Evolutionary conservation across 1,140 invertebrate genomes (phyloP).

Genomic region (Lordiphosa mommai): DNA sequence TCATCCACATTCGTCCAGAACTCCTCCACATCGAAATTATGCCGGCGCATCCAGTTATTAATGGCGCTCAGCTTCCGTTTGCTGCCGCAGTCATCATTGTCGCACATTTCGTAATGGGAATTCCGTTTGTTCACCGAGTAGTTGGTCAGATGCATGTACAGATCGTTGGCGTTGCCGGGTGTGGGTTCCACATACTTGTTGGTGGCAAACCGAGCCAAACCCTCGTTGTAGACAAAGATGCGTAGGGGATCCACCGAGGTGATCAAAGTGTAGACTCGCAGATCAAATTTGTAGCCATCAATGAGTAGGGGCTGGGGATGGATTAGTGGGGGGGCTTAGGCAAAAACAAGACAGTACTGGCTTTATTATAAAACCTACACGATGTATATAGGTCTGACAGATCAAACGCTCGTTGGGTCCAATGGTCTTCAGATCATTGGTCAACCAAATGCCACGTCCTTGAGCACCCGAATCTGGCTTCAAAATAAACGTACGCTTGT

Average conservation of each 20-base stretch:
- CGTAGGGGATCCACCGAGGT: slow-evolving; percentile 96
- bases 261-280: slow-evolving; percentile 95
- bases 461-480: slow-evolving; percentile 94
- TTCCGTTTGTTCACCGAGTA: slow-evolving; percentile 97
- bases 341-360: background rate
- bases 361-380: slow-evolving; percentile 37
- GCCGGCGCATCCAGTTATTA: slow-evolving; percentile 86
- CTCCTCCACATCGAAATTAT: slow-evolving; percentile 87
- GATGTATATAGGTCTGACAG: slow-evolving; percentile 88
- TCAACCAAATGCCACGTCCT: slow-evolving; percentile 91
- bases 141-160: slow-evolving; percentile 98
- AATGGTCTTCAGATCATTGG: slow-evolving; percentile 87
- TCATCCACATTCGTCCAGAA: slow-evolving; percentile 93
- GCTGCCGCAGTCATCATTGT: slow-evolving; percentile 87
- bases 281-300: slow-evolving; percentile 98
- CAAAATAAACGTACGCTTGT: slow-evolving; percentile 90
- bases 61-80: slow-evolving; percentile 92
- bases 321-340: background rate
- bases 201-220: slow-evolving; percentile 94
- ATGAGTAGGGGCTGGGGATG: slow-evolving; percentile 88
- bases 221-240: slow-evolving; percentile 97
- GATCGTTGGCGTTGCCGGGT: slow-evolving; percentile 88
- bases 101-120: slow-evolving; percentile 83
- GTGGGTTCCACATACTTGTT: slow-evolving; percentile 90
- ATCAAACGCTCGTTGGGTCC: slow-evolving; percentile 89